phyloP scores from a whole-genome alignment of 2,113 vertebrate species.

The Balaeniceps rex region DNA sequence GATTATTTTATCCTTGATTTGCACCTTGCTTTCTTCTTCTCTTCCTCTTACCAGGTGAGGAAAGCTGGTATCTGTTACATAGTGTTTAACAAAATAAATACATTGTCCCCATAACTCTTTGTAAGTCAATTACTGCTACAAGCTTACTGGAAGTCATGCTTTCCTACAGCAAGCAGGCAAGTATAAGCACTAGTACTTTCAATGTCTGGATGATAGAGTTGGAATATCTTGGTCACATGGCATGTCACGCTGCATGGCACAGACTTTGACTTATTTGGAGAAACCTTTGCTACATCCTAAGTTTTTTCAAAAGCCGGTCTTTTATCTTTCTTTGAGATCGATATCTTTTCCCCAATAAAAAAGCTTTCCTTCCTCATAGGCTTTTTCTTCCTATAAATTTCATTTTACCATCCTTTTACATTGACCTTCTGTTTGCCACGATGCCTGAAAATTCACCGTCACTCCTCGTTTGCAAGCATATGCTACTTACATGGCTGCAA shows the following conservation, averaged over 20 bases:
- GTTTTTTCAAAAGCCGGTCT: background rate
- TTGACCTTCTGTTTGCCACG: background rate
- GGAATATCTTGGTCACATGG: background rate
- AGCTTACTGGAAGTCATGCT: background rate
- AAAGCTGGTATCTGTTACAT: background rate
- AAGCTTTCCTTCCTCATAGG: background rate
- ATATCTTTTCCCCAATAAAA: background rate
- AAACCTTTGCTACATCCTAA: background rate
- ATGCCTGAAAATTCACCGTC: background rate
- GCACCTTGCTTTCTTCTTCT: background rate
- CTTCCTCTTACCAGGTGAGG: background rate
- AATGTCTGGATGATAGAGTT: background rate
- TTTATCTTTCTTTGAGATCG: background rate
- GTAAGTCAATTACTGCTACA: background rate
- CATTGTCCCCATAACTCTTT: background rate
- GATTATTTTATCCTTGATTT: background rate
- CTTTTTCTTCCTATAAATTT: background rate
- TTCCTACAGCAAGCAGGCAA: background rate
- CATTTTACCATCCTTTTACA: background rate
- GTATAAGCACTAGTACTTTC: background rate
- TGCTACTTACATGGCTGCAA: background rate
- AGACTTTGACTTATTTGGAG: background rate
- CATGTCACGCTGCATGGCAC: background rate
- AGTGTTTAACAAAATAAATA: background rate
- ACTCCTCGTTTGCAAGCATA: background rate